A percentile compares a stretch with the other conserved stretches of the same genome.
Conservation (phyloP, 2,888 invertebrate species). For the Lepidocyrtinus sp. region DNA sequence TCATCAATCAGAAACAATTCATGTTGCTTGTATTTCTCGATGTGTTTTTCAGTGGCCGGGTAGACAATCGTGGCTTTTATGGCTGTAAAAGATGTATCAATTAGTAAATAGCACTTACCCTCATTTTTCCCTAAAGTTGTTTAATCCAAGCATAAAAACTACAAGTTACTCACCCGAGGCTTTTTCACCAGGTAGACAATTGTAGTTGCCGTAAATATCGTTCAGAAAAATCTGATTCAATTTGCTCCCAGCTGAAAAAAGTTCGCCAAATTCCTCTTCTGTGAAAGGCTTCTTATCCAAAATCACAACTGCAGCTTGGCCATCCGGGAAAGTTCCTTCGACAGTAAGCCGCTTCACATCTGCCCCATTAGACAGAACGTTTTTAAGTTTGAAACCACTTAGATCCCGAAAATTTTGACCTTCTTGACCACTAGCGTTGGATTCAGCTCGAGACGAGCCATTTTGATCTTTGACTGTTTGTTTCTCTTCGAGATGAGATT, state of each 20-base stretch:
- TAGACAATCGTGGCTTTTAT: slow-evolving; percentile 91
- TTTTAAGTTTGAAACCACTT: slow-evolving; percentile 78
- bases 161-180: slow-evolving; percentile 80
- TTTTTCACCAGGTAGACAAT: slow-evolving; percentile 78
- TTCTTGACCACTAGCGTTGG: background rate
- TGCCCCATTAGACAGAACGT: slow-evolving; percentile 82
- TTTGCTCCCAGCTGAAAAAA: slow-evolving; percentile 76
- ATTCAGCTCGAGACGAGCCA: background rate
- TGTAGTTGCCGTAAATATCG: slow-evolving; percentile 88
- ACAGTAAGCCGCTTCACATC: slow-evolving; percentile 81
- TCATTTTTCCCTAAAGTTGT: slow-evolving; percentile 12
- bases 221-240: slow-evolving; percentile 82
- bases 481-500: slow-evolving; percentile 38
- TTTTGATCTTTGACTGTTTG: slow-evolving; percentile 23
- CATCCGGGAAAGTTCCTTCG: slow-evolving; percentile 79
- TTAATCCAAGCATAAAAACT: slow-evolving; percentile 17
- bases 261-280: slow-evolving; percentile 76
- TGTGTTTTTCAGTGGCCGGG: slow-evolving; percentile 94
- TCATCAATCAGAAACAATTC: slow-evolving; percentile 85
- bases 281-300: slow-evolving; percentile 88
- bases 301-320: slow-evolving; percentile 81
- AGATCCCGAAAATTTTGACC: slow-evolving; percentile 45
- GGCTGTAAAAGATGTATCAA: slow-evolving; percentile 74
- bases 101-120: slow-evolving; percentile 15
- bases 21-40: slow-evolving; percentile 87